These are phyloP conservation scores for Australoheros facetus DNA, from an alignment of 2,797 vertebrate species.

Conservation along the genomic window DNA sequence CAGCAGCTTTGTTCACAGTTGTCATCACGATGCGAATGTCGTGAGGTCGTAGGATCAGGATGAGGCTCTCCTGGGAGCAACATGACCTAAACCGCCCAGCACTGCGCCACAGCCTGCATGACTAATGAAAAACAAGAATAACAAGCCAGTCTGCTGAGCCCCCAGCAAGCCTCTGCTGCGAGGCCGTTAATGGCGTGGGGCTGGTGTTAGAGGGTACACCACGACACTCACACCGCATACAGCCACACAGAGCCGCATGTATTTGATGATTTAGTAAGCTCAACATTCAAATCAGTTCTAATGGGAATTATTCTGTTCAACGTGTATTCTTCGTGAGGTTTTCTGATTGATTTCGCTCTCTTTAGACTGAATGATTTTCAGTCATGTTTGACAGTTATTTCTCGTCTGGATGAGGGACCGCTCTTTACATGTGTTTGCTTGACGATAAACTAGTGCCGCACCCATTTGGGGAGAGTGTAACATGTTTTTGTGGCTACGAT, in stretches of 20 bases:
- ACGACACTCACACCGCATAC: neutral
- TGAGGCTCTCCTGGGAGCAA: conserved; percentile 24
- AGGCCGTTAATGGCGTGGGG: neutral
- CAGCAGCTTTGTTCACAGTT: conserved; percentile 11
- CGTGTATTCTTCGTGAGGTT: neutral
- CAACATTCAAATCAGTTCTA: neutral
- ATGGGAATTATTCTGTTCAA: neutral
- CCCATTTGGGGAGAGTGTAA: neutral
- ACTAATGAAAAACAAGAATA: neutral
- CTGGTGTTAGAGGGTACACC: neutral
- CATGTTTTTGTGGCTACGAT: rapidly evolving
- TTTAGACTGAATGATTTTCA: neutral
- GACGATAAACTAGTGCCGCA: neutral
- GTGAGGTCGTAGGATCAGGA: conserved; percentile 39
- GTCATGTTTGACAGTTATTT: neutral
- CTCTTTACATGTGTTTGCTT: neutral
- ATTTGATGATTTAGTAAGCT: neutral
- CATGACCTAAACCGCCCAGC: conserved; percentile 29
- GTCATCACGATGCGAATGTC: conserved; percentile 19
- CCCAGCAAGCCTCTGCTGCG: neutral
- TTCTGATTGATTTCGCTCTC: neutral
- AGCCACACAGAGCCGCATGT: neutral
- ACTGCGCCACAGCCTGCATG: neutral
- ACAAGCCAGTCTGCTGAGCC: neutral
- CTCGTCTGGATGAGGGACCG: neutral